These are phyloP conservation scores for Toxonevra muliebris DNA, from an alignment of 2,888 invertebrate species.

Conservation along the genomic window DNA sequence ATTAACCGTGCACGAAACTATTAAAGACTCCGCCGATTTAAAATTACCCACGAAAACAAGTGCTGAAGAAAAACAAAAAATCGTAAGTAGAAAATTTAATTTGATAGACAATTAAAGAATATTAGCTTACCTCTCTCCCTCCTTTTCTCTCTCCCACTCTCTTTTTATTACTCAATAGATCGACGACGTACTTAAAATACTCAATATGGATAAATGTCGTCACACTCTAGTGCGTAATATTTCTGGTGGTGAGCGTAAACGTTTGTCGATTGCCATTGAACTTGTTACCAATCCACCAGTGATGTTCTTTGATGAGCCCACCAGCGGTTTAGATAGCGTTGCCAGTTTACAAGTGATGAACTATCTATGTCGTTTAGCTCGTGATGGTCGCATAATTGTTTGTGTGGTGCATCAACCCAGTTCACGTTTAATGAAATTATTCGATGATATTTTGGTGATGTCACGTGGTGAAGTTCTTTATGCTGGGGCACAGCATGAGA, in stretches of 20 bases:
- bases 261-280: slow-evolving; percentile 89
- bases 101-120: background rate
- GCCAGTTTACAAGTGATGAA: slow-evolving; percentile 83
- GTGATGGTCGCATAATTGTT: slow-evolving; percentile 83
- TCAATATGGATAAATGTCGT: slow-evolving; percentile 74
- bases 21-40: slow-evolving; percentile 83
- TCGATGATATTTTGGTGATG: slow-evolving; percentile 85
- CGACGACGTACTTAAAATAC: slow-evolving; percentile 78
- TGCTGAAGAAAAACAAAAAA: slow-evolving; percentile 70
- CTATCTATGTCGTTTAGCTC: slow-evolving; percentile 79
- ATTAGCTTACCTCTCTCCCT: background rate
- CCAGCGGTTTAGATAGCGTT: slow-evolving; percentile 83
- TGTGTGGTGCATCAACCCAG: slow-evolving; percentile 93
- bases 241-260: slow-evolving; percentile 90
- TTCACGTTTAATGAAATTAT: slow-evolving; percentile 83
- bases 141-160: background rate
- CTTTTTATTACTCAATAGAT: slow-evolving; percentile 67
- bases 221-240: slow-evolving; percentile 75
- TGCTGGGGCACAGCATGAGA: slow-evolving; percentile 77
- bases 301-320: slow-evolving; percentile 95
- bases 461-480: slow-evolving; percentile 81
- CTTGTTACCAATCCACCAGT: slow-evolving; percentile 90
- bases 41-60: slow-evolving; percentile 76
- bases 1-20: slow-evolving; percentile 84
- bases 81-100: slow-evolving; percentile 67